Conservation (phyloP, 2,113 vertebrate genomes). For the Campylorhamphus procurvoides region DNA sequence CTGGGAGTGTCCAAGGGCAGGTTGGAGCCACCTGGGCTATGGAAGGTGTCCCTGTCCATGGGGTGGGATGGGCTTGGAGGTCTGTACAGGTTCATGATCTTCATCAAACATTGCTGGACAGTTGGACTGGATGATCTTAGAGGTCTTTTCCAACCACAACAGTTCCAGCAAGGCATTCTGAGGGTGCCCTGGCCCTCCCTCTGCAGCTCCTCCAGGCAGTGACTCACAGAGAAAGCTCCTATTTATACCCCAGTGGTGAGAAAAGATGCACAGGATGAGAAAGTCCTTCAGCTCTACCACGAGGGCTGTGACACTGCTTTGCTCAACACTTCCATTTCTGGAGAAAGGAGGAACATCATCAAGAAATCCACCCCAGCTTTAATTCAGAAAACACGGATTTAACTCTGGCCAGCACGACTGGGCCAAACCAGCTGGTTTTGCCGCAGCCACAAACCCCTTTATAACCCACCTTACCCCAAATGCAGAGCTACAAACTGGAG, state of each 20-base stretch:
- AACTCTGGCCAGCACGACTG: background rate
- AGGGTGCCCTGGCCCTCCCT: background rate
- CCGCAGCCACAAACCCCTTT: background rate
- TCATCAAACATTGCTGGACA: accelerated
- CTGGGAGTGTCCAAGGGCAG: background rate
- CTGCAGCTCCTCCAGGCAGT: background rate
- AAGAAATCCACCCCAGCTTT: background rate
- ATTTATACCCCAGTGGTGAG: background rate
- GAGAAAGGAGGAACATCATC: background rate
- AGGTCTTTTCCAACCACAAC: background rate
- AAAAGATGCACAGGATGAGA: background rate
- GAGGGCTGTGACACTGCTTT: background rate
- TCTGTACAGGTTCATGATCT: background rate
- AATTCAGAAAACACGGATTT: background rate
- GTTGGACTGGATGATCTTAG: accelerated
- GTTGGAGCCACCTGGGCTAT: background rate
- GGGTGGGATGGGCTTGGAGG: no score
- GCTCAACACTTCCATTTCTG: background rate
- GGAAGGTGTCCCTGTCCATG: background rate
- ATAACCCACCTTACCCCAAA: accelerated
- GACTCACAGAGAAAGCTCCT: background rate
- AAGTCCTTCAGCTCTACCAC: background rate
- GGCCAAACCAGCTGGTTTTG: background rate
- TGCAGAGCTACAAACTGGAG: background rate
- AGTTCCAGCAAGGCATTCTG: background rate